Conservation (phyloP, 2,888 invertebrate species). For the Antitype chi region DNA sequence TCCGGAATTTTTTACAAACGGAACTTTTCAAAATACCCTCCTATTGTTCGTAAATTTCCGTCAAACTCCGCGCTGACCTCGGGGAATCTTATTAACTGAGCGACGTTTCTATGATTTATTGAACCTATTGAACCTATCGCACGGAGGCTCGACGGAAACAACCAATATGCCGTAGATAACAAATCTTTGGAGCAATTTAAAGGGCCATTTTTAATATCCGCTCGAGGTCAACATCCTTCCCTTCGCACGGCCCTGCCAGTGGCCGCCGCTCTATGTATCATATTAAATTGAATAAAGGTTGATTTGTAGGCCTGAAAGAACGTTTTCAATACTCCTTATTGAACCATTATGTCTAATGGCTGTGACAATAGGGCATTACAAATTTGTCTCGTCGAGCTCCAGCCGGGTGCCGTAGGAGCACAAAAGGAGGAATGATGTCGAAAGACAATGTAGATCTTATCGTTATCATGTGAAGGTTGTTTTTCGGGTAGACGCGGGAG, state of each 20-base stretch:
- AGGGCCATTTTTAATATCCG: constrained; percentile 88
- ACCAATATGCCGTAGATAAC: constrained; percentile 83
- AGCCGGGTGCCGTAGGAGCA: constrained; percentile 63
- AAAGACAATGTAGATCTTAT: constrained; percentile 79
- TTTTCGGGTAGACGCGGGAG: constrained; percentile 69
- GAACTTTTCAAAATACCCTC: constrained; percentile 74
- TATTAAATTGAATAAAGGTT: constrained; percentile 84
- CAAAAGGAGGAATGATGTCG: constrained; percentile 59
- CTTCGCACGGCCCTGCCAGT: constrained; percentile 78
- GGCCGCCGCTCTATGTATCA: constrained; percentile 73
- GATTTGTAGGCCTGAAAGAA: constrained; percentile 85
- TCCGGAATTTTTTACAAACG: constrained; percentile 74
- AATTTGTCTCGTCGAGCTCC: constrained; percentile 82
- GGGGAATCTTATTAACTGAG: constrained; percentile 80
- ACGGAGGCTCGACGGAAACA: constrained; percentile 78
- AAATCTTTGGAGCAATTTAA: constrained; percentile 84
- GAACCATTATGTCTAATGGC: constrained; percentile 87
- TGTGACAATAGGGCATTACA: constrained; percentile 88
- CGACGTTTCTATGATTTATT: constrained; percentile 65
- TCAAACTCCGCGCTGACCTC: constrained; percentile 74
- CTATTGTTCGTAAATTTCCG: constrained; percentile 78
- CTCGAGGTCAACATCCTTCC: constrained; percentile 84
- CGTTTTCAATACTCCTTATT: constrained; percentile 89
- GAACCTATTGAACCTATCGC: constrained; percentile 73
- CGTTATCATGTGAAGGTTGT: constrained; percentile 73